Evolutionary conservation across 2,797 vertebrate genomes (phyloP).

Genomic region (Esox masquinongy): DNA sequence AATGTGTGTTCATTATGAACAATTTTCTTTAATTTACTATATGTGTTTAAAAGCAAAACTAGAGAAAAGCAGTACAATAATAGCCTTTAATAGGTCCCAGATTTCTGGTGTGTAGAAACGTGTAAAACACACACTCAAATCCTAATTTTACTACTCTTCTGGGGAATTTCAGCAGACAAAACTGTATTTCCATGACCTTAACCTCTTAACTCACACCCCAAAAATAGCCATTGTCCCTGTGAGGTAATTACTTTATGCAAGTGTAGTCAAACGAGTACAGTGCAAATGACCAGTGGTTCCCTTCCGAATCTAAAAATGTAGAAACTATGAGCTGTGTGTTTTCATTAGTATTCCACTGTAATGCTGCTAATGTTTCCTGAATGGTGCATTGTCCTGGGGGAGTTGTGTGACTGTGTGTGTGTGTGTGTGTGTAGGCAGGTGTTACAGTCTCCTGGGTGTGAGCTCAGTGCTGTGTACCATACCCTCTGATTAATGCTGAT

Average conservation of each 20-base stretch:
- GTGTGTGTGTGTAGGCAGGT: constrained; percentile 10
- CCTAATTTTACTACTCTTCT: no score
- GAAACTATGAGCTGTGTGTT: constrained; percentile 70
- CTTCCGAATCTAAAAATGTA: constrained; percentile 56
- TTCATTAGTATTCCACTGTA: constrained; percentile 75
- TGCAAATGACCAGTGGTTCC: constrained; percentile 57
- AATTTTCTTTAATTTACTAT: constrained; percentile 37
- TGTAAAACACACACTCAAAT: constrained; percentile 21
- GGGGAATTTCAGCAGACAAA: no score
- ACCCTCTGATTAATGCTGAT: constrained; percentile 56
- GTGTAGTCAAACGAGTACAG: constrained; percentile 16
- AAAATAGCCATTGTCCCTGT: no score
- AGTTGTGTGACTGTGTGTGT: constrained; percentile 25
- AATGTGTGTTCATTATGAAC: constrained; percentile 54
- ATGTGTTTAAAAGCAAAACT: constrained; percentile 54
- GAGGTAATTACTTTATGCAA: no score
- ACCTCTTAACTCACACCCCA: no score
- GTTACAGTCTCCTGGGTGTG: background rate
- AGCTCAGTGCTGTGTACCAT: background rate
- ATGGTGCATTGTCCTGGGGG: constrained; percentile 50
- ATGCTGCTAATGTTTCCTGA: constrained; percentile 74
- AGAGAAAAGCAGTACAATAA: constrained; percentile 60
- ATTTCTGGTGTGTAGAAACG: constrained; percentile 48
- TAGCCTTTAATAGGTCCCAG: constrained; percentile 62
- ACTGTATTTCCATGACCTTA: no score